Evolutionary conservation across 2,888 invertebrate species (phyloP).

Genomic region (Zeuzera pyrina): DNA sequence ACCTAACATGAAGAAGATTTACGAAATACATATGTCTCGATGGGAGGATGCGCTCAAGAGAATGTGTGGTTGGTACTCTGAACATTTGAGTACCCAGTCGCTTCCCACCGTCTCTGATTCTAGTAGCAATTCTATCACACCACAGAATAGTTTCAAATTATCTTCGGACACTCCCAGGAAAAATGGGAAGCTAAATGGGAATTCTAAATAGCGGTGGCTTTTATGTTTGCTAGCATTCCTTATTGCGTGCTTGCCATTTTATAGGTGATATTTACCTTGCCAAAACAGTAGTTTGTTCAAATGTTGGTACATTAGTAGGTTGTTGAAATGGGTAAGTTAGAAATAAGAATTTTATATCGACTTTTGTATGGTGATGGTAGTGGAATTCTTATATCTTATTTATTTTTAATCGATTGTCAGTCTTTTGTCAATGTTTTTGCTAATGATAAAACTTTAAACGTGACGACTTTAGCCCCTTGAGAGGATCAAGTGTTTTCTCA

Average conservation of each 20-base stretch:
- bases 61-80: slow-evolving; percentile 71
- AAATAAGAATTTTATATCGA: too few species aligned
- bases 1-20: slow-evolving; percentile 35
- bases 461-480: too few species aligned
- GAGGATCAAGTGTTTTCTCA: too few species aligned
- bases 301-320: slow-evolving; percentile 16
- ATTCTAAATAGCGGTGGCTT: slow-evolving; percentile 57
- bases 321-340: too few species aligned
- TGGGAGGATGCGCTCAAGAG: slow-evolving; percentile 75
- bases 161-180: slow-evolving; percentile 18
- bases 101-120: slow-evolving; percentile 27
- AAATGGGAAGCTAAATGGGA: slow-evolving; percentile 23
- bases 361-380: too few species aligned
- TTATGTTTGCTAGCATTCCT: slow-evolving; percentile 30
- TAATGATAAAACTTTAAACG: too few species aligned
- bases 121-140: slow-evolving; percentile 22
- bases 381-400: too few species aligned
- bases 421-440: too few species aligned
- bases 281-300: too few species aligned
- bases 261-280: slow-evolving; percentile 42
- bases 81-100: slow-evolving; percentile 20
- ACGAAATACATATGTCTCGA: slow-evolving; percentile 45
- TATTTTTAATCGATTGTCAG: too few species aligned
- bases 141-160: slow-evolving; percentile 37
- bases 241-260: slow-evolving; percentile 32